Conservation (phyloP, 64 coral and sea anemone genomes). For the Acropora yongei region DNA sequence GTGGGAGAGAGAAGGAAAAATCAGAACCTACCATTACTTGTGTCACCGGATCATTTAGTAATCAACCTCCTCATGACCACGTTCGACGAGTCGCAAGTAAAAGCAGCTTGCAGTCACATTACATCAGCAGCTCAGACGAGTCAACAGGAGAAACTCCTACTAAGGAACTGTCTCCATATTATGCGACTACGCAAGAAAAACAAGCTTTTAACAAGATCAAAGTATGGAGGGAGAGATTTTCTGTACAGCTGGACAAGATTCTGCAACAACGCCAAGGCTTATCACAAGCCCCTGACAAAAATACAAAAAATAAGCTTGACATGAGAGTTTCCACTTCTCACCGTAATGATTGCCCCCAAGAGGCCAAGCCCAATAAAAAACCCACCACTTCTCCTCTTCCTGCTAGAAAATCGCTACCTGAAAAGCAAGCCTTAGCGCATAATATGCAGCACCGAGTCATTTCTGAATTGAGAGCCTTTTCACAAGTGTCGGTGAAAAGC, state of each 20-base stretch:
- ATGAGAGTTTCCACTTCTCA: too few species aligned
- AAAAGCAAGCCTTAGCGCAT: background rate
- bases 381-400: background rate
- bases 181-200: conserved; percentile 31
- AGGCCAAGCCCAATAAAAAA: background rate
- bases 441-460: background rate
- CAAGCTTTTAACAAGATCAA: conserved; percentile 25
- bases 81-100: too few species aligned
- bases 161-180: conserved; percentile 8
- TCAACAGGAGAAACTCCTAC: background rate
- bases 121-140: too few species aligned
- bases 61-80: too few species aligned
- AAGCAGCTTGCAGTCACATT: too few species aligned
- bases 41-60: too few species aligned
- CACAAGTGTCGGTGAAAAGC: background rate
- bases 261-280: background rate
- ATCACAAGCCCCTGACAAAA: background rate
- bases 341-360: background rate
- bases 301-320: background rate
- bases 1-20: background rate
- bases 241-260: background rate
- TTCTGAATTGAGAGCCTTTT: background rate
- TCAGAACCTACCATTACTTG: background rate
- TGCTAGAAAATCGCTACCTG: background rate
- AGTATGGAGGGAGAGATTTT: conserved; percentile 32